Evolutionary conservation across 2,888 invertebrate genomes (phyloP), one percentile per base, ranked within the genome.

Genomic region (Heliconius sara): DNA sequence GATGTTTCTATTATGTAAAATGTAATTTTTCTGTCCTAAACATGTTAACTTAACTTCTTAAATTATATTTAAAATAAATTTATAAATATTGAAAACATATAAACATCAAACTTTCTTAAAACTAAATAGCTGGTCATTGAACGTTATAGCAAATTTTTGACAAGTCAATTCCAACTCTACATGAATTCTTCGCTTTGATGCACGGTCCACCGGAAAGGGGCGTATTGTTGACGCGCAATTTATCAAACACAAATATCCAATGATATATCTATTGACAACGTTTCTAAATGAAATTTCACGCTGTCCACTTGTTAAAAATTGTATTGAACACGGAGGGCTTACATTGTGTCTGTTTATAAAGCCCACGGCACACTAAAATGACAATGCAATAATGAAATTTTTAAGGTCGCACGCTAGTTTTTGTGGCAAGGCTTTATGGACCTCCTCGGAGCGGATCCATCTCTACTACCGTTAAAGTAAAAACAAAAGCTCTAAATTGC

Each of bases 181-280:
- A 52, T 34, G 77, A 82, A 78, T 80, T 75, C 52, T 67, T 78
- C 60, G 77, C 78, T 83, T 73, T 47, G 76, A 81, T 63, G 65
- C 78, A 72, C 76, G 70, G 30, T 39, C 65, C 80, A 88, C 89
- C 88, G 90, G 88, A 90, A 91, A 90, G 83, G 89, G 93, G 93
- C 92, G 92, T 93, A 90, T 91, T 95, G 90, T 94, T 93, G 91
- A 88, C 88, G 87, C 82, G 87, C 90, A 88, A 93, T 93, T 91
- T 92, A 91, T 93, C 90, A 90, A 88, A 89, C 86, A 88, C 86
- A 90, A 91, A 91, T 88, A 88, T 86, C 88, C 89, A 91, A 92
- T 94, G 92, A 95, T 93, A 89, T 87, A 81, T 89, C 91, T 91
- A 92, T 93, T 93, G 89, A 90, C 83, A 85, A 85, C 84, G 85